Evolutionary conservation across 2,888 invertebrate genomes (phyloP), one percentile per base, ranked within the genome.

Genomic region (Seira musarum): DNA sequence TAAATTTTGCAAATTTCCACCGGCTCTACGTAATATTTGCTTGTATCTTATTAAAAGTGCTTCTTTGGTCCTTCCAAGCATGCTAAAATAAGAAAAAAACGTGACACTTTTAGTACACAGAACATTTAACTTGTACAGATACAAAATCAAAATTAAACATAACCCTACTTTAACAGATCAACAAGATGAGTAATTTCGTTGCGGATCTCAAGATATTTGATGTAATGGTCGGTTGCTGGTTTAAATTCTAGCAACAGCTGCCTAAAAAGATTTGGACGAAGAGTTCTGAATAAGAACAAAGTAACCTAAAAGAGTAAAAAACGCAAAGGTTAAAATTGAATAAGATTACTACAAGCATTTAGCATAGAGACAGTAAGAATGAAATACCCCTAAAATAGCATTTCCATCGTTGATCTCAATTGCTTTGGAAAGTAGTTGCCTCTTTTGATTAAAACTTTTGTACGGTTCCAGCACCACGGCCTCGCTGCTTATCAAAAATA

Each of bases 341-440:
- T 30, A 30, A 30, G 30, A n/a, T n/a, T n/a, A n/a, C n/a, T n/a
- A n/a, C n/a, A 64, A 73, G 17, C 21, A 65, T 1, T 25, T 63
- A 5, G 17, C 21, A 46, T 64, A 63, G 30, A 65, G 1, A 24
- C 22, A 5, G 22, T 6, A 24, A 66, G 17, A 30, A 40, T 65
- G 25, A 35, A 78, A 82, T 72, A 93, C 93, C 82, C 91, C 91
- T 70, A 94, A 89, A 84, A 95, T 93, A 24, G 93, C 92, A 90
- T 95, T 94, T 24, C 95, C 96, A 89, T 94, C 93, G 5, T 93
- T 93, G 69, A 92, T 91, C 30, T 90, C 90, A 35, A 95, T 89
- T 0, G 95, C 93, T 80, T 92, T 92, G 87, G 95, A 93, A 8
- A 96, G 88, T 15, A 96, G 88, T 79, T 92, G 90, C 49, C 92